Evolutionary conservation across 1,140 invertebrate species (phyloP).

Genomic region (Papilio helenus): DNA sequence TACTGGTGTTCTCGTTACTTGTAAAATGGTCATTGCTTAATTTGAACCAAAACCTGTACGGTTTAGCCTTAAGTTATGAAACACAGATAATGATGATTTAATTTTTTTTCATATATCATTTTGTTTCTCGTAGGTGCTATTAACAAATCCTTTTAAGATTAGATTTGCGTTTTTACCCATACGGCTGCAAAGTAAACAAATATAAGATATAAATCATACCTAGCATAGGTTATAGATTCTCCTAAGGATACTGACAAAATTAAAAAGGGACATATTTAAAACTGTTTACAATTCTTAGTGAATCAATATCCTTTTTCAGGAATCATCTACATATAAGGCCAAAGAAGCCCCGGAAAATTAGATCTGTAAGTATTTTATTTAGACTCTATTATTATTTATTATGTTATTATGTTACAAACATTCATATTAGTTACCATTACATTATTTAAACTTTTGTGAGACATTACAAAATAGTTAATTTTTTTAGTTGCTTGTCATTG

Average conservation of each 20-base stretch:
- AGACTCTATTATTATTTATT: too few relatives aligned
- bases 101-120: background rate
- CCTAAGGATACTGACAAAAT: background rate
- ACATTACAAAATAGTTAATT: too few relatives aligned
- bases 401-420: too few relatives aligned
- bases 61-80: background rate
- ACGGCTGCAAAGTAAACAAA: background rate
- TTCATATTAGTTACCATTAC: too few relatives aligned
- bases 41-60: background rate
- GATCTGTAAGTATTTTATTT: constrained; percentile 33
- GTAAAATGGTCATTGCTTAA: constrained; percentile 18
- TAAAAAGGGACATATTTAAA: too few relatives aligned
- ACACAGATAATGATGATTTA: background rate
- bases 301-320: constrained; percentile 17
- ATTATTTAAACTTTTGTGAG: too few relatives aligned
- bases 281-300: background rate
- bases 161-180: background rate
- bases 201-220: background rate
- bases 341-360: constrained; percentile 37
- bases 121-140: background rate
- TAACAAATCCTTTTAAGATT: background rate
- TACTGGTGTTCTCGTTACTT: constrained; percentile 38
- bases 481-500: too few relatives aligned
- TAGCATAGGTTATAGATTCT: background rate
- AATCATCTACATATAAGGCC: constrained; percentile 8